A percentile compares a stretch with the other conserved stretches of the same genome.
Evolutionary conservation across 1,140 invertebrate species (phyloP).

Genomic region (Drusus annulatus): DNA sequence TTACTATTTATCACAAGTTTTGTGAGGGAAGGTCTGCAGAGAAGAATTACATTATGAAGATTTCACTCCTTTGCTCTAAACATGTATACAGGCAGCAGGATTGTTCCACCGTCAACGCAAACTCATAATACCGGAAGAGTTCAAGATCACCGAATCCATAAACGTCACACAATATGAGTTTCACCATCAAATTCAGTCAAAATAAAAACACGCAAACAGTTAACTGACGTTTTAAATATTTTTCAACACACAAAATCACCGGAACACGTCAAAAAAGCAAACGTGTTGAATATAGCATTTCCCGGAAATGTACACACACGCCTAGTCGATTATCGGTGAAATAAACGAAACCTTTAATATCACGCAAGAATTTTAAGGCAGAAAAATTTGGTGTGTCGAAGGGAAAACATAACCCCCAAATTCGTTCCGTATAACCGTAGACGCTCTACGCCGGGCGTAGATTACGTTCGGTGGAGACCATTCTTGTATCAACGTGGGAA

Average conservation of each 20-base stretch:
- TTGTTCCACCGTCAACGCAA: too few relatives aligned
- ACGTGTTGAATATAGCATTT: constrained; percentile 5
- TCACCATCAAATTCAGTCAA: not conserved
- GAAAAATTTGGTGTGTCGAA: constrained; percentile 28
- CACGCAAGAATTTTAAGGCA: constrained; percentile 14
- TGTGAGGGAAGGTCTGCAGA: too few relatives aligned
- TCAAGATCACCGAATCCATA: not conserved
- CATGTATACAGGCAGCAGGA: too few relatives aligned
- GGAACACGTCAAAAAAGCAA: not conserved
- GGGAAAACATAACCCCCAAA: constrained; percentile 52
- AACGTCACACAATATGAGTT: not conserved
- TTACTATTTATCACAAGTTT: too few relatives aligned
- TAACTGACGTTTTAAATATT: too few relatives aligned
- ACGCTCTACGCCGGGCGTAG: constrained; percentile 49
- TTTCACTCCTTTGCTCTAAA: too few relatives aligned
- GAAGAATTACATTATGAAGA: too few relatives aligned
- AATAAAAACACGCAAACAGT: not conserved
- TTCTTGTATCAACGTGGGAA: constrained; percentile 38
- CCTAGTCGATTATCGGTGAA: constrained; percentile 7
- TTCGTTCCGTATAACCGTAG: constrained; percentile 22
- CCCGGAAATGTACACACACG: constrained; percentile 3
- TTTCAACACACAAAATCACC: not conserved
- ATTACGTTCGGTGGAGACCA: constrained; percentile 25
- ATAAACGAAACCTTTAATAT: constrained; percentile 28
- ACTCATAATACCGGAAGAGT: not conserved